phyloP scores from a whole-genome alignment of 1,140 invertebrate genomes.

The Pomacea maculata region DNA sequence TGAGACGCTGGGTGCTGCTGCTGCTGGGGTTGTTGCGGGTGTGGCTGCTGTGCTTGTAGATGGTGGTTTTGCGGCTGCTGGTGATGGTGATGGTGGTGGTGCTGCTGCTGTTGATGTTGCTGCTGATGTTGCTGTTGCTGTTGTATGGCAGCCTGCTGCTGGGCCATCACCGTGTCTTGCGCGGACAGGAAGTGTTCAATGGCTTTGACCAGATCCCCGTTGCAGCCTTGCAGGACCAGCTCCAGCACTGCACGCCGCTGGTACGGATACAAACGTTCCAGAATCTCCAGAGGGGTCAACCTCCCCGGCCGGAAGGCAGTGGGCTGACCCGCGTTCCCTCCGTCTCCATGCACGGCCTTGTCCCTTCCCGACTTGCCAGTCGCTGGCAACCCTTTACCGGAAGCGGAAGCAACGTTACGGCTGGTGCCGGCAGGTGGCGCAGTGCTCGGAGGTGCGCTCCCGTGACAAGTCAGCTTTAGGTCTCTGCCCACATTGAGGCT shows the following conservation, averaged over 20 bases:
- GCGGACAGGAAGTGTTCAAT: slow-evolving; percentile 74
- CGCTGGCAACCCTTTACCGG: too few species aligned
- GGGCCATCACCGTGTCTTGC: slow-evolving; percentile 58
- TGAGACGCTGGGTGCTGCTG: slow-evolving; percentile 16
- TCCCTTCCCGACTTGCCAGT: not conserved
- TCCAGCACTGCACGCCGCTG: slow-evolving; percentile 86
- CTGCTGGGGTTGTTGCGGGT: slow-evolving; percentile 15
- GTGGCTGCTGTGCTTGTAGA: not conserved
- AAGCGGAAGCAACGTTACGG: too few species aligned
- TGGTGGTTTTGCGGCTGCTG: not conserved
- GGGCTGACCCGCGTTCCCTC: slow-evolving; percentile 11
- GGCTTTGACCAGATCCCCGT: slow-evolving; percentile 83
- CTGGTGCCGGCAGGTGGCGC: too few species aligned
- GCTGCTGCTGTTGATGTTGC: slow-evolving; percentile 13
- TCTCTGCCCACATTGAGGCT: not conserved
- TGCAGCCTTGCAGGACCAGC: slow-evolving; percentile 84
- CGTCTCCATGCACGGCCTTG: slow-evolving; percentile 6
- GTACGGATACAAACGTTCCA: slow-evolving; percentile 85
- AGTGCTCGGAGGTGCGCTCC: too few species aligned
- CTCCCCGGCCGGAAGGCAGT: slow-evolving; percentile 61
- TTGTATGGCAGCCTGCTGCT: slow-evolving; percentile 40
- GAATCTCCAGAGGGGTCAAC: slow-evolving; percentile 81
- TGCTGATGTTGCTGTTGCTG: slow-evolving; percentile 5
- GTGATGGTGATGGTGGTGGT: slow-evolving; percentile 12
- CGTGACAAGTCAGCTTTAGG: not conserved